Evolutionary conservation across 2,888 invertebrate species (phyloP).

Genomic region (Orthonychiurus folsomi): DNA sequence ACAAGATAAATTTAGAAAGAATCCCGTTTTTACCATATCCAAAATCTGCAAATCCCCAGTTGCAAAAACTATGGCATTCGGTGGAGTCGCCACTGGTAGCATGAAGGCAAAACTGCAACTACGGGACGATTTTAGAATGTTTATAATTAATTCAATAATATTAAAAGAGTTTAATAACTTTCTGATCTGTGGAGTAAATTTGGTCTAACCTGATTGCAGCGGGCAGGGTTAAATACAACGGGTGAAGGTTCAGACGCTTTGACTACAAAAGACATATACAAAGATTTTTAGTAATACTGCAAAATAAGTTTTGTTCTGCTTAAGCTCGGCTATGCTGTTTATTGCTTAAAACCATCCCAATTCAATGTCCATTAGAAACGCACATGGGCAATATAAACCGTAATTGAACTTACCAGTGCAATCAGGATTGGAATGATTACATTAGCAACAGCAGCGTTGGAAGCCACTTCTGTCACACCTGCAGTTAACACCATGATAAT

Average conservation of each 20-base stretch:
- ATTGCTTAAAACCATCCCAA: not conserved
- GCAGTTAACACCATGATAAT: constrained; percentile 70
- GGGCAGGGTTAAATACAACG: no score
- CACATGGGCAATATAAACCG: not conserved
- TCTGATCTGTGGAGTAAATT: no score
- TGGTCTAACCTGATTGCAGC: not conserved
- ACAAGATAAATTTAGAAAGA: constrained; percentile 26
- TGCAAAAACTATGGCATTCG: constrained; percentile 60
- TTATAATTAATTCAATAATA: constrained; percentile 46
- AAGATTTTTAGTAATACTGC: no score
- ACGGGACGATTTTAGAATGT: no score
- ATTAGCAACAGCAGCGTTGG: constrained; percentile 83
- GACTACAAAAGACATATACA: no score
- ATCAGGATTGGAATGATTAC: constrained; percentile 78
- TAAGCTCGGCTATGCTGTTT: no score
- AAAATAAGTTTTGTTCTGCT: no score
- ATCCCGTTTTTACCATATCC: constrained; percentile 30
- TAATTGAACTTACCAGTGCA: constrained; percentile 56
- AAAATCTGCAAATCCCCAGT: constrained; percentile 52
- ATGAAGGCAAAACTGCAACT: constrained; percentile 82
- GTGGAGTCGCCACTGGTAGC: constrained; percentile 45
- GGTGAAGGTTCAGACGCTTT: no score
- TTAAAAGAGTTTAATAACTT: not conserved
- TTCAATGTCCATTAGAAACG: not conserved
- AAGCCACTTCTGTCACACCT: constrained; percentile 76